These are phyloP conservation scores for Myotis yumanensis DNA, from an alignment of 2,113 vertebrate species.

Conservation along the genomic window DNA sequence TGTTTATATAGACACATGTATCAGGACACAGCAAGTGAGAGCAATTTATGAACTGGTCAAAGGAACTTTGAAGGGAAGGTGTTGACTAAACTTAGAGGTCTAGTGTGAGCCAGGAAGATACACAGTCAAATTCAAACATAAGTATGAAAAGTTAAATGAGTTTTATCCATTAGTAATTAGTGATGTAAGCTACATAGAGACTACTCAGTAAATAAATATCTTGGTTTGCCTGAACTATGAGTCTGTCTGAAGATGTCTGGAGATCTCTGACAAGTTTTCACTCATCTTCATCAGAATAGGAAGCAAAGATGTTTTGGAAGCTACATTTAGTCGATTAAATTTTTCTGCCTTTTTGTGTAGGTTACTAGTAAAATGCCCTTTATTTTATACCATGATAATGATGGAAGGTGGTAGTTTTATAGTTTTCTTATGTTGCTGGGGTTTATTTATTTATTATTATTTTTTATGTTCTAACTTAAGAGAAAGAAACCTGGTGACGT, in stretches of 20 bases:
- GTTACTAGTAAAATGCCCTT: background rate
- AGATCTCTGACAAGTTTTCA: background rate
- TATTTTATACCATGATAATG: background rate
- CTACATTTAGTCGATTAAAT: background rate
- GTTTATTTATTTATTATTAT: background rate
- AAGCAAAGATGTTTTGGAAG: background rate
- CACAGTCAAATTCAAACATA: background rate
- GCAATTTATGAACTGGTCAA: constrained; percentile 35
- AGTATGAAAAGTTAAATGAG: constrained; percentile 14
- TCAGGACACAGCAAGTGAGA: background rate
- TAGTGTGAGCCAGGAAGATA: background rate
- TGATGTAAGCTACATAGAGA: constrained; percentile 19
- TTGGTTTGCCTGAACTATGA: constrained; percentile 8
- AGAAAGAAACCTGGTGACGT: background rate
- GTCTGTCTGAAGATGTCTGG: background rate
- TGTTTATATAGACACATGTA: background rate
- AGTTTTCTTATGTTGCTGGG: background rate
- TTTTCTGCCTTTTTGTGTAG: background rate
- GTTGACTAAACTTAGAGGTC: constrained; percentile 22
- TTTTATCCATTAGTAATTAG: constrained; percentile 54
- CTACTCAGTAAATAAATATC: background rate
- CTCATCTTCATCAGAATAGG: background rate
- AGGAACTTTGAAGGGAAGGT: constrained; percentile 2
- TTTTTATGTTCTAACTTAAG: background rate
- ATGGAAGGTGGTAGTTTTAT: background rate